These are phyloP conservation scores for Cantharis rustica DNA, from an alignment of 2,888 invertebrate species.

Conservation along the genomic window DNA sequence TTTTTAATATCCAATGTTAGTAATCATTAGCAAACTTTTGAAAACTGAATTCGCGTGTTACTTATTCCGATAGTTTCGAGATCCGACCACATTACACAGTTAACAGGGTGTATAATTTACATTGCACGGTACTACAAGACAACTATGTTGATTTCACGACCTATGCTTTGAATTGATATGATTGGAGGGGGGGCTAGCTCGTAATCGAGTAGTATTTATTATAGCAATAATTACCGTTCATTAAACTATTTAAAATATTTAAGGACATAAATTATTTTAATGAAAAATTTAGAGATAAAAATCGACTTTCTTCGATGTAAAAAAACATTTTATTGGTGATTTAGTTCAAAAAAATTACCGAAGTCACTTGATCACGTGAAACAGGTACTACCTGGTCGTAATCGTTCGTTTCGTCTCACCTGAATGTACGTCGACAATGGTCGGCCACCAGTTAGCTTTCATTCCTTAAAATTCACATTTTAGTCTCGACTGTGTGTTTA, in stretches of 20 bases:
- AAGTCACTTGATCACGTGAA: constrained; percentile 16
- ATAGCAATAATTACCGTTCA: not conserved
- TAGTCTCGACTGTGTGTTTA: constrained; percentile 4
- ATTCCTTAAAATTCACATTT: constrained; percentile 9
- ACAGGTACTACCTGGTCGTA: constrained; percentile 18
- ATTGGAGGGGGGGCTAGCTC: constrained; percentile 35
- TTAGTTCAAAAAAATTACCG: not conserved
- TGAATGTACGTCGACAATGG: constrained; percentile 22
- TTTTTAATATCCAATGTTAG: constrained; percentile 5
- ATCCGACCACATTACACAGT: constrained; percentile 33
- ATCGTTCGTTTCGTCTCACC: constrained; percentile 19
- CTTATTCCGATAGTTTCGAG: constrained; percentile 6
- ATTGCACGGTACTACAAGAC: constrained; percentile 29
- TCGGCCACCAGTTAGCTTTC: constrained; percentile 13
- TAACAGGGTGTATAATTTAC: constrained; percentile 36
- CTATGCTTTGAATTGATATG: constrained; percentile 33
- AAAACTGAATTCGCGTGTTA: constrained; percentile 24
- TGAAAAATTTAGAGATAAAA: not conserved
- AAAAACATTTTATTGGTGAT: not conserved
- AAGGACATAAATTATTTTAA: not conserved
- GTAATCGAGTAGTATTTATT: constrained; percentile 8
- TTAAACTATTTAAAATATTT: not conserved
- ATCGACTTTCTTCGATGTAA: not conserved
- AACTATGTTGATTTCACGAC: constrained; percentile 26
- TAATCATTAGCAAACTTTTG: constrained; percentile 20